Evolutionary conservation across 2,888 invertebrate species (phyloP).

Genomic region (Hybos culiciformis): DNA sequence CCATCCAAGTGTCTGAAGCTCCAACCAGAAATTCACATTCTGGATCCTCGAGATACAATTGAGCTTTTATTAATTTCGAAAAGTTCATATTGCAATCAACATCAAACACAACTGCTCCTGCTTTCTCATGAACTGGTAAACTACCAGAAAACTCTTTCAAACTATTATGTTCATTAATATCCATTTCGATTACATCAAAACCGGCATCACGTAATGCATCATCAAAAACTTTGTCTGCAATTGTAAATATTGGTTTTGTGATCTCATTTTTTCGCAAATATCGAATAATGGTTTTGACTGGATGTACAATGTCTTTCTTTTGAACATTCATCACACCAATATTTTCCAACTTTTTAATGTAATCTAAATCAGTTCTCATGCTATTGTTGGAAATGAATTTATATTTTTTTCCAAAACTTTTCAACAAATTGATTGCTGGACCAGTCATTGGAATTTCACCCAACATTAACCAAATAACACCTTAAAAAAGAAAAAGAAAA

Average conservation of each 20-base stretch:
- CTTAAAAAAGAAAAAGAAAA: constrained; percentile 19
- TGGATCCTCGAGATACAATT: constrained; percentile 32
- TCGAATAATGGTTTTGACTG: constrained; percentile 33
- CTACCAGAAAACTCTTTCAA: neutral
- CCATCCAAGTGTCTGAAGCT: constrained; percentile 28
- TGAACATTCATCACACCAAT: constrained; percentile 20
- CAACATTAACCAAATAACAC: constrained; percentile 36
- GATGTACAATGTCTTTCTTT: constrained; percentile 19
- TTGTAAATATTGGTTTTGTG: constrained; percentile 32
- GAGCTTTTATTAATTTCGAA: constrained; percentile 33
- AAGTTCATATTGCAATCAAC: constrained; percentile 34
- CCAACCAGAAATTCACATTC: constrained; percentile 35
- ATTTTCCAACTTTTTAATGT: constrained; percentile 21
- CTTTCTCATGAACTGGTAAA: constrained; percentile 21
- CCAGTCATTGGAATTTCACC: constrained; percentile 30
- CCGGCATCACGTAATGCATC: constrained; percentile 31
- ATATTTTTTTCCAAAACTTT: constrained; percentile 31
- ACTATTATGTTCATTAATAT: constrained; percentile 16
- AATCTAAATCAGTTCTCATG: constrained; percentile 23
- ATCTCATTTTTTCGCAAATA: constrained; percentile 37
- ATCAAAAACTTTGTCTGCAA: constrained; percentile 29
- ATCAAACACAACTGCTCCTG: constrained; percentile 38
- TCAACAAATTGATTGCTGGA: constrained; percentile 28
- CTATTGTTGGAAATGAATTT: constrained; percentile 36
- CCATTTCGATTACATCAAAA: constrained; percentile 33